Evolutionary conservation across 1,140 invertebrate species (phyloP).

Genomic region (Chrysopa pallens): DNA sequence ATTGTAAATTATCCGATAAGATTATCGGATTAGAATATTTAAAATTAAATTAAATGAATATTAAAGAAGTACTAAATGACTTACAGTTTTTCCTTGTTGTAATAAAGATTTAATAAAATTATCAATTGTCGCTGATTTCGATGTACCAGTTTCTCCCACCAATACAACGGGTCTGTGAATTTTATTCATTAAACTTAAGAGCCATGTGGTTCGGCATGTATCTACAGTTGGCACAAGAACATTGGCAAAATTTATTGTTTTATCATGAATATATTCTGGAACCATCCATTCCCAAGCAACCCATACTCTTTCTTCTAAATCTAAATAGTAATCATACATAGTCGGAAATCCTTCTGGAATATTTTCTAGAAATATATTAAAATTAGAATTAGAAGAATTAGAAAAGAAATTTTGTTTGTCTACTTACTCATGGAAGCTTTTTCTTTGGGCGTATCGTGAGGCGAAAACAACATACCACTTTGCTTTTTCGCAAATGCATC

Average conservation of each 20-base stretch:
- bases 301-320: conserved; percentile 53
- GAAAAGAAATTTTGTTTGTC: neutral
- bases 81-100: too few species aligned
- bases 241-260: conserved; percentile 48
- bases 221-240: conserved; percentile 82
- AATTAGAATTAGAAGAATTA: conserved; percentile 3
- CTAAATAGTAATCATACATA: conserved; percentile 68
- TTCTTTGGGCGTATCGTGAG: conserved; percentile 38
- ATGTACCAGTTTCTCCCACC: conserved; percentile 77
- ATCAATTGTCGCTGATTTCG: conserved; percentile 74
- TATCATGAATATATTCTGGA: conserved; percentile 53
- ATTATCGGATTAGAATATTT: too few species aligned
- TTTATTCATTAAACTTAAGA: conserved; percentile 61
- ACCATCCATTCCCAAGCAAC: conserved; percentile 68
- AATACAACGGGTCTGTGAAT: conserved; percentile 61
- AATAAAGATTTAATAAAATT: conserved; percentile 54
- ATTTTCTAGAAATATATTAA: conserved; percentile 28
- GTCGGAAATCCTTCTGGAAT: conserved; percentile 45
- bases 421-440: conserved; percentile 40
- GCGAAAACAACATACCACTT: conserved; percentile 41
- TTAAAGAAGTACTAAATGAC: too few species aligned
- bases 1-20: too few species aligned
- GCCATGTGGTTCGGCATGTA: conserved; percentile 59
- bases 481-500: conserved; percentile 64
- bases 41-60: too few species aligned